Percentiles rank a stretch among this genome's conserved stretches.
Conservation (phyloP, 2,888 invertebrate species). For the Callinectes sapidus region DNA sequence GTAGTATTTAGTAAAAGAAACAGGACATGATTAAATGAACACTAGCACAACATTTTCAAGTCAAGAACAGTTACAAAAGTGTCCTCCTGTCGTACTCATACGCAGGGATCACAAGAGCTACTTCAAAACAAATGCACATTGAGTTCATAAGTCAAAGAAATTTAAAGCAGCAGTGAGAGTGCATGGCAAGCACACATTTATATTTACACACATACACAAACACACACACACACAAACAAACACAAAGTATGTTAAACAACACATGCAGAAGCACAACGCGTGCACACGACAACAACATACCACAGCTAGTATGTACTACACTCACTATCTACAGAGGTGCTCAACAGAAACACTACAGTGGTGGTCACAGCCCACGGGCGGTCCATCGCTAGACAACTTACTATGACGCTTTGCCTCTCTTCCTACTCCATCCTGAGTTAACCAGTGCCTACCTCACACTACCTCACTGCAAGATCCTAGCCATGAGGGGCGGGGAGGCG, state of each 20-base stretch:
- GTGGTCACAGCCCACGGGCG: not conserved
- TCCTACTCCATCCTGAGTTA: slow-evolving; percentile 35
- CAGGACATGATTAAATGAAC: slow-evolving; percentile 19
- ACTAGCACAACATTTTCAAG: slow-evolving; percentile 14
- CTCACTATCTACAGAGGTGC: not conserved
- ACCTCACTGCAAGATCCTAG: slow-evolving; percentile 23
- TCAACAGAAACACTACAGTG: not conserved
- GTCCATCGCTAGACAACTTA: slow-evolving; percentile 45
- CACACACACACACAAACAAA: not conserved
- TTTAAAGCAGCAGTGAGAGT: slow-evolving; percentile 23
- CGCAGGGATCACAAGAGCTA: slow-evolving; percentile 25
- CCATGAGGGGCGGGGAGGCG: not conserved
- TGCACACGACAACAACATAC: not conserved
- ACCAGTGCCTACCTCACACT: not conserved
- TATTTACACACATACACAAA: not conserved
- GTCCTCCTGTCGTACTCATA: not conserved
- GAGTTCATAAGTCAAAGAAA: not conserved
- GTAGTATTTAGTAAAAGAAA: slow-evolving; percentile 4
- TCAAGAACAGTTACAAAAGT: slow-evolving; percentile 8
- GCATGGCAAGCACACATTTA: not conserved
- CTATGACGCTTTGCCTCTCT: slow-evolving; percentile 59
- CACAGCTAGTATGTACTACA: not conserved
- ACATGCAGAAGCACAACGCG: slow-evolving; percentile 7
- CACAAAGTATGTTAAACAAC: not conserved
- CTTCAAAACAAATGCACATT: not conserved